These are phyloP conservation scores for Leptodactylus fallax DNA, from an alignment of 2,797 vertebrate genomes.

Conservation along the genomic window DNA sequence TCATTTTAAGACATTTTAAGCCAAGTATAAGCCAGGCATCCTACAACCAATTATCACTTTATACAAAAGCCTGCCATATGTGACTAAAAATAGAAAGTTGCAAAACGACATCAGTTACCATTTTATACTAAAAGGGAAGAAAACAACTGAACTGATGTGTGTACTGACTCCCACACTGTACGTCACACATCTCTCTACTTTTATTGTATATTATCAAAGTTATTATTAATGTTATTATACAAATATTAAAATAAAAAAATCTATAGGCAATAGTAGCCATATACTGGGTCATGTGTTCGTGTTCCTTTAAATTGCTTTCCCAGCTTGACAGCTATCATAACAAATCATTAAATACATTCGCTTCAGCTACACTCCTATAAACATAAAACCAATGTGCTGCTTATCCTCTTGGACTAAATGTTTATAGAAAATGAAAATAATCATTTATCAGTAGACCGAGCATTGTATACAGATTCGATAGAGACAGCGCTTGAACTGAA, in stretches of 20 bases:
- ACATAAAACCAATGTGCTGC: conserved; percentile 20
- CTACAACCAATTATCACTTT: too few relatives aligned
- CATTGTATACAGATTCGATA: conserved; percentile 29
- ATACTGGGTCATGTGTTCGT: neutral
- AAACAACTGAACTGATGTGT: too few relatives aligned
- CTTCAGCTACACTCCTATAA: conserved; percentile 2
- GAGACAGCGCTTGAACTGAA: neutral
- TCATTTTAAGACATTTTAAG: too few relatives aligned
- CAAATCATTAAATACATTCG: conserved; percentile 21
- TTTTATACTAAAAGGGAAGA: too few relatives aligned
- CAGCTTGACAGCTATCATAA: conserved; percentile 3
- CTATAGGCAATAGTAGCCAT: neutral
- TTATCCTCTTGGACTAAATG: conserved; percentile 27
- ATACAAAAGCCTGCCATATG: too few relatives aligned
- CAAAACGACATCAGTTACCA: too few relatives aligned
- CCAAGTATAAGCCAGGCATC: too few relatives aligned
- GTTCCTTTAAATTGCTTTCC: neutral
- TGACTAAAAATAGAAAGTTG: too few relatives aligned
- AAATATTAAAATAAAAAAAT: neutral
- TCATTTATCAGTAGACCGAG: conserved; percentile 22
- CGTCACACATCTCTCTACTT: neutral
- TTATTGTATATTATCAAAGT: neutral
- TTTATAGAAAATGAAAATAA: conserved; percentile 32
- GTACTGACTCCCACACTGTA: too few relatives aligned
- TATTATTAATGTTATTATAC: neutral